These are phyloP conservation scores for Oligia fasciuncula DNA, from an alignment of 2,888 invertebrate species.

Conservation along the genomic window DNA sequence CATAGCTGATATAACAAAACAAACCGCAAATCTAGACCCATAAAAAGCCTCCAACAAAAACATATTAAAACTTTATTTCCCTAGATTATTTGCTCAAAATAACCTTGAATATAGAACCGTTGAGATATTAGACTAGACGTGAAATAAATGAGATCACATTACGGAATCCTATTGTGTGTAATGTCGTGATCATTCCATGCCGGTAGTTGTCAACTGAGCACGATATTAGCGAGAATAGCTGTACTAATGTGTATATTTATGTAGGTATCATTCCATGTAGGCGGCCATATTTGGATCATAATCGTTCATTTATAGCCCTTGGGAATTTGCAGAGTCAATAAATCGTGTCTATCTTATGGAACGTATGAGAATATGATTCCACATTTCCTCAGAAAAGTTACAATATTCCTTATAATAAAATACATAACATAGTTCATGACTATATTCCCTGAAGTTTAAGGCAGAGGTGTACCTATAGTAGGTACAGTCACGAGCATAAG, in stretches of 20 bases:
- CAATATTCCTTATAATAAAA: neutral
- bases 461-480: too few relatives aligned
- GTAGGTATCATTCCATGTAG: conserved; percentile 39
- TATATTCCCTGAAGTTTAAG: too few relatives aligned
- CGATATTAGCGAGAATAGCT: conserved; percentile 53
- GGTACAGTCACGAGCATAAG: too few relatives aligned
- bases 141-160: conserved; percentile 69
- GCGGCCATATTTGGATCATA: conserved; percentile 37
- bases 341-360: neutral
- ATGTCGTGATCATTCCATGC: conserved; percentile 66
- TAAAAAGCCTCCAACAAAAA: conserved; percentile 26
- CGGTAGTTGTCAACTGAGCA: conserved; percentile 62
- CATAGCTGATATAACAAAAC: conserved; percentile 1
- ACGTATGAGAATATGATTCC: neutral
- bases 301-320: conserved; percentile 35
- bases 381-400: neutral
- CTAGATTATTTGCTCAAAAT: conserved; percentile 40
- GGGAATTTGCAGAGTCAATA: neutral
- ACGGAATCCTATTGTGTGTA: conserved; percentile 66
- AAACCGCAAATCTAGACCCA: neutral
- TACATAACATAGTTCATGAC: too few relatives aligned
- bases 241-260: conserved; percentile 56
- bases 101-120: conserved; percentile 61
- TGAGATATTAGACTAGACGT: conserved; percentile 61
- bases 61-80: conserved; percentile 17